Evolutionary conservation across 2,888 invertebrate genomes (phyloP).

Genomic region (Noctua janthina): DNA sequence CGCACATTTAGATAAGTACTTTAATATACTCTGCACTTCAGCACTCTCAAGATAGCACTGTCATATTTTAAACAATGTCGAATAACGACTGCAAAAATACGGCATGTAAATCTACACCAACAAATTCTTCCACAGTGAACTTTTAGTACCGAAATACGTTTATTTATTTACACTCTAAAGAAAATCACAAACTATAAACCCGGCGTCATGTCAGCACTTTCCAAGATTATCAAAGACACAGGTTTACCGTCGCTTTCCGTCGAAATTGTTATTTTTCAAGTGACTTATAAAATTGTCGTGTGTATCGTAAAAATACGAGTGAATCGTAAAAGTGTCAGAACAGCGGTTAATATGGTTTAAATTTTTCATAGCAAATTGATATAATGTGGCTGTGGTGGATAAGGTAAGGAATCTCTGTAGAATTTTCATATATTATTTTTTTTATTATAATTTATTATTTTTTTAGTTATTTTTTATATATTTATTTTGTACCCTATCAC

Average conservation of each 20-base stretch:
- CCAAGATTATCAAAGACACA: conserved; percentile 51
- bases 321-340: conserved; percentile 51
- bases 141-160: conserved; percentile 24
- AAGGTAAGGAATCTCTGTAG: not conserved
- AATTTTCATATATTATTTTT: not conserved
- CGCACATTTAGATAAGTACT: not conserved
- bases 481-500: too few species aligned
- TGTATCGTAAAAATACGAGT: conserved; percentile 52
- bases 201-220: conserved; percentile 47
- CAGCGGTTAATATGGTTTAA: conserved; percentile 51
- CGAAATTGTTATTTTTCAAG: conserved; percentile 65
- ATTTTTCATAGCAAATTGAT: conserved; percentile 67
- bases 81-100: not conserved
- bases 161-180: conserved; percentile 48
- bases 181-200: conserved; percentile 48
- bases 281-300: conserved; percentile 48
- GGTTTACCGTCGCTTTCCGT: conserved; percentile 46
- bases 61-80: conserved; percentile 2
- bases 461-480: too few species aligned
- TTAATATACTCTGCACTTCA: not conserved
- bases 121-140: not conserved
- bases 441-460: too few species aligned
- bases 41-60: not conserved
- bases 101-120: not conserved
- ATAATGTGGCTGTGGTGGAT: conserved; percentile 19